Conservation (phyloP, 2,888 invertebrate species). For the Tubulanus polymorphus region DNA sequence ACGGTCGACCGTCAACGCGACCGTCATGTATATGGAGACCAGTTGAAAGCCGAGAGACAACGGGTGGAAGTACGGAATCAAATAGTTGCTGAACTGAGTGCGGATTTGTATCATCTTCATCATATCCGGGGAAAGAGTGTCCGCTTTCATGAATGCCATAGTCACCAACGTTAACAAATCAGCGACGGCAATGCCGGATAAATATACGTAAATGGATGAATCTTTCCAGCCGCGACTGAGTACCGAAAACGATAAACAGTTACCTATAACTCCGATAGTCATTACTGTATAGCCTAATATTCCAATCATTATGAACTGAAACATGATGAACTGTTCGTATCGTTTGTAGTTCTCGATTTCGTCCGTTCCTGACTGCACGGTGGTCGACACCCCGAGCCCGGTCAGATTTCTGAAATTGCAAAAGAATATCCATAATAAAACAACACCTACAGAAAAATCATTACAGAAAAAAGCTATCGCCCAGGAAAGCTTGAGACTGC, state of each 20-base stretch:
- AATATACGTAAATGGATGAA: background rate
- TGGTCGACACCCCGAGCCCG: too few species aligned
- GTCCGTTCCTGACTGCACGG: too few species aligned
- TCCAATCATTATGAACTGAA: background rate
- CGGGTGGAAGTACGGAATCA: background rate
- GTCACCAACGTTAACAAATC: background rate
- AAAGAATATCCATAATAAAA: too few species aligned
- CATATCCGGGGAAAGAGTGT: background rate
- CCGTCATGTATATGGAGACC: constrained; percentile 12
- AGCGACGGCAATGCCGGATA: background rate
- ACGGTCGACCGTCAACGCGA: constrained; percentile 17
- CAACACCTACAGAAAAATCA: too few species aligned
- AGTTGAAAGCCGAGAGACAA: background rate
- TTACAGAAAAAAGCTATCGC: too few species aligned
- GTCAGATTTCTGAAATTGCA: too few species aligned
- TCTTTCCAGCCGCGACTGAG: background rate
- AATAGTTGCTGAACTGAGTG: background rate
- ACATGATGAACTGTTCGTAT: background rate
- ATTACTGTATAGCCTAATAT: background rate
- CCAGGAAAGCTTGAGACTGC: too few species aligned
- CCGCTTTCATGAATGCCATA: background rate
- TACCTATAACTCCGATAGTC: background rate
- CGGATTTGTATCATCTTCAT: background rate
- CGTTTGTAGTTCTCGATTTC: too few species aligned
- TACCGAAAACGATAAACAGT: background rate